Evolutionary conservation across 2,888 invertebrate genomes (phyloP), one percentile per base, ranked within the genome.

Genomic region (Polyommatus icarus): DNA sequence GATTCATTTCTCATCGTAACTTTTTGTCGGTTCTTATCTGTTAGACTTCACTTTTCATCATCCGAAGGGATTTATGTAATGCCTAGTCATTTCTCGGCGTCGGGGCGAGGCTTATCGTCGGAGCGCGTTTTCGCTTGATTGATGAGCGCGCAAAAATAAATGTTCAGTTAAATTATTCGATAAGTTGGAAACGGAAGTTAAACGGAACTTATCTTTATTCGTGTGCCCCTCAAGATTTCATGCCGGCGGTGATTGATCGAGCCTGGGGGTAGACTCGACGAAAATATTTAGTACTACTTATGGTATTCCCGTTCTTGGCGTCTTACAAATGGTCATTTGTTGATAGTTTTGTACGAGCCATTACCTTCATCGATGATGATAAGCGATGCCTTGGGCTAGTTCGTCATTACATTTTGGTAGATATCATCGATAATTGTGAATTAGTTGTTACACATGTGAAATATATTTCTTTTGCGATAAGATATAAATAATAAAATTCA

Each of bases 31-130:
- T 94, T 93, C 94, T 94, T 94, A 94, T 94, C 94, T 94, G 94
- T 94, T 93, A 94, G 92, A 94, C 94, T 94, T 94, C 94, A 94
- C 94, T 94, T 94, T 94, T 94, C 94, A 94, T 94, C 94, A 94
- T 94, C 94, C 94, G 88, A 94, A 90, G 94, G 94, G 94, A 94
- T 94, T 94, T 94, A 94, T 94, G 94, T 94, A 94, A 94, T 94
- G 94, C 94, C 94, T 94, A 94, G 94, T 94, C 94, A 94, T 94
- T 94, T 94, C 94, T 94, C 94, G 94, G 93, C 94, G 94, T 94
- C 94, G 93, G 90, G 92, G 88, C 91, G 90, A 87, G 92, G 92
- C 92, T 93, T 94, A 92, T 94, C 94, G 92, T 90, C 87, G 89
- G 88, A 91, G 91, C 89, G 90, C 89, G 91, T 90, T 77, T 73